Conservation (phyloP, 2,797 vertebrate genomes). For the Lacerta agilis region DNA sequence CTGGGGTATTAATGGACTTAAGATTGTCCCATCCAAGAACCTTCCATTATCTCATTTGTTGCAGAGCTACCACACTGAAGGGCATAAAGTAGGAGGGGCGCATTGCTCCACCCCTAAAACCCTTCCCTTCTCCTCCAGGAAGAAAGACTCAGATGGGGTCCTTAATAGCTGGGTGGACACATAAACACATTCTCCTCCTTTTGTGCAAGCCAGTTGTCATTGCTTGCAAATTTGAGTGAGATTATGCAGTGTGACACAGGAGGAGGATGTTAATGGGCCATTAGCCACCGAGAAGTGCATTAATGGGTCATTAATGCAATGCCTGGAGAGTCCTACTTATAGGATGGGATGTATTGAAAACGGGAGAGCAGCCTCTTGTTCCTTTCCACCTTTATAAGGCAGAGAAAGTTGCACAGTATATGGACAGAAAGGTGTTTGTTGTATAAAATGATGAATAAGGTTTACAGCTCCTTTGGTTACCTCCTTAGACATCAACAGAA, state of each 20-base stretch:
- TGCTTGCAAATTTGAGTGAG: constrained; percentile 35
- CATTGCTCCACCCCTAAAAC: not conserved
- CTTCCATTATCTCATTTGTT: not conserved
- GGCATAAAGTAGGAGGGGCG: not conserved
- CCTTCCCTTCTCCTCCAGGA: not conserved
- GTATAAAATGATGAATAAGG: not conserved
- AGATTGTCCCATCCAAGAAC: not conserved
- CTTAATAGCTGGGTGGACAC: not conserved
- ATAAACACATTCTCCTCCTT: accelerated
- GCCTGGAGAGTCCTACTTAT: constrained; percentile 6
- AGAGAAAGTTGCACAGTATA: not conserved
- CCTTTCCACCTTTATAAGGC: not conserved
- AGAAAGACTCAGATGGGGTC: not conserved
- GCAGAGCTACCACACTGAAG: not conserved
- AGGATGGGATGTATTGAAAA: not conserved
- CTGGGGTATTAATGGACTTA: constrained; percentile 10
- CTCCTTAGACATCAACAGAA: not conserved
- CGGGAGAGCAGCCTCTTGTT: not conserved
- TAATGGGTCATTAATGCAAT: constrained; percentile 54
- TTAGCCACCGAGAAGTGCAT: constrained; percentile 60
- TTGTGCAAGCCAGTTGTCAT: not conserved
- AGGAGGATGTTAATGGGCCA: constrained; percentile 56
- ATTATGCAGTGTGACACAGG: constrained; percentile 27
- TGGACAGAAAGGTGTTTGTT: not conserved
- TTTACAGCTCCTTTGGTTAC: not conserved